Evolutionary conservation across 2,888 invertebrate species (phyloP).

Genomic region (Colletes collaris): DNA sequence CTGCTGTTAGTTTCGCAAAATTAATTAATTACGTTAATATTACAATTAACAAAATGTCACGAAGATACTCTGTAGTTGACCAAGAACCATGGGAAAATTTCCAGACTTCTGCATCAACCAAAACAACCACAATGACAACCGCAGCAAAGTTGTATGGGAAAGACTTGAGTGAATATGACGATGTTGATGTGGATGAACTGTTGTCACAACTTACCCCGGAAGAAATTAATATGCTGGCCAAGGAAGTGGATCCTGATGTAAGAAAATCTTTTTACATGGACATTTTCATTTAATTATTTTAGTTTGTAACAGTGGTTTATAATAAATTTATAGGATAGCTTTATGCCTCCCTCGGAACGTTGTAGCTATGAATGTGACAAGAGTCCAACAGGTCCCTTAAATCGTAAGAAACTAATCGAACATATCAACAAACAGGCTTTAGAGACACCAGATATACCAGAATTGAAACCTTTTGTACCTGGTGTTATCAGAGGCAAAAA

Average conservation of each 20-base stretch:
- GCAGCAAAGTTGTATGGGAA: slow-evolving; percentile 95
- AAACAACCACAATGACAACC: slow-evolving; percentile 95
- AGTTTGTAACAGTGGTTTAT: neutral
- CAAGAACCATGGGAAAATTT: slow-evolving; percentile 79
- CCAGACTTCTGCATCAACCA: slow-evolving; percentile 95
- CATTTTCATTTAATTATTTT: neutral
- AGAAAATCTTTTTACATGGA: slow-evolving; percentile 81
- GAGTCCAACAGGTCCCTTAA: slow-evolving; percentile 96
- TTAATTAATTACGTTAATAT: neutral
- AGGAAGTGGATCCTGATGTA: slow-evolving; percentile 99
- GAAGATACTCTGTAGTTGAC: slow-evolving; percentile 66
- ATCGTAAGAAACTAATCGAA: slow-evolving; percentile 97
- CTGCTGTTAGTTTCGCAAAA: neutral
- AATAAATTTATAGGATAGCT: slow-evolving; percentile 90
- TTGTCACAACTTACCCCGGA: slow-evolving; percentile 96
- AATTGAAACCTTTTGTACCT: slow-evolving; percentile 95
- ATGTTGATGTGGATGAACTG: slow-evolving; percentile 97
- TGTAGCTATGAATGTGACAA: slow-evolving; percentile 98
- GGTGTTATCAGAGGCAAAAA: slow-evolving; percentile 96
- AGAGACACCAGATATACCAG: slow-evolving; percentile 98
- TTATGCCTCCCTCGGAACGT: slow-evolving; percentile 97
- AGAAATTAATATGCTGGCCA: slow-evolving; percentile 98
- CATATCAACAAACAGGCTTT: slow-evolving; percentile 99
- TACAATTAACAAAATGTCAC: slow-evolving; percentile 52
- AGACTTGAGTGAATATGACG: slow-evolving; percentile 95